phyloP scores from a whole-genome alignment of 2,888 invertebrate species.

The Willowsia nigromaculata region DNA sequence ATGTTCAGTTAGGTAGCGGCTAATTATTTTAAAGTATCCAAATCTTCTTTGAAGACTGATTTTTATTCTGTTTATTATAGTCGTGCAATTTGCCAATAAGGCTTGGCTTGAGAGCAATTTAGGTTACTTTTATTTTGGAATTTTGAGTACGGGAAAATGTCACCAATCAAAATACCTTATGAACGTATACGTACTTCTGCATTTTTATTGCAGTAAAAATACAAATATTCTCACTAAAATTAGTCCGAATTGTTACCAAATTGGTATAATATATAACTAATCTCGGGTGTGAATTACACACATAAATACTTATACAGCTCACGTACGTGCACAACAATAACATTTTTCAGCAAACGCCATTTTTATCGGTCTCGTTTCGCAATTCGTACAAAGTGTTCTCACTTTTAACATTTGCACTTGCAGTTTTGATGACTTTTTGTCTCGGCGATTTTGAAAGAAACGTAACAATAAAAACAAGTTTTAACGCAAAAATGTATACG shows the following conservation, averaged over 20 bases:
- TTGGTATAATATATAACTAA: not conserved
- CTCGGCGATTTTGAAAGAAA: not conserved
- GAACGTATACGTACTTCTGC: too few relatives aligned
- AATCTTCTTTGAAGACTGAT: slow-evolving; percentile 1
- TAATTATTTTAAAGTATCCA: not conserved
- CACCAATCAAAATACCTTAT: too few relatives aligned
- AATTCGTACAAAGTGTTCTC: not conserved
- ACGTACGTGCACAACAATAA: not conserved
- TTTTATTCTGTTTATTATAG: not conserved
- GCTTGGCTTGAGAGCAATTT: too few relatives aligned
- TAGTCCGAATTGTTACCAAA: not conserved
- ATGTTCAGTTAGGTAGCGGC: not conserved
- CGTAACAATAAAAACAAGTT: not conserved
- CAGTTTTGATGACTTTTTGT: not conserved
- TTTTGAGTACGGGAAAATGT: too few relatives aligned
- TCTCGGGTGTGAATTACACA: not conserved
- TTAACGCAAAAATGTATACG: not conserved
- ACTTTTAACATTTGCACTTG: not conserved
- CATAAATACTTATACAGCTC: not conserved
- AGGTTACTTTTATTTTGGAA: too few relatives aligned
- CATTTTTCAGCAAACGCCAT: not conserved
- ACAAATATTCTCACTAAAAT: too few relatives aligned
- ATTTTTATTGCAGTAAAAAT: too few relatives aligned
- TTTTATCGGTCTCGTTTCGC: not conserved
- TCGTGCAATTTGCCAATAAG: not conserved